phyloP scores from a whole-genome alignment of 1,140 invertebrate species.

The Leucophenga varia region DNA sequence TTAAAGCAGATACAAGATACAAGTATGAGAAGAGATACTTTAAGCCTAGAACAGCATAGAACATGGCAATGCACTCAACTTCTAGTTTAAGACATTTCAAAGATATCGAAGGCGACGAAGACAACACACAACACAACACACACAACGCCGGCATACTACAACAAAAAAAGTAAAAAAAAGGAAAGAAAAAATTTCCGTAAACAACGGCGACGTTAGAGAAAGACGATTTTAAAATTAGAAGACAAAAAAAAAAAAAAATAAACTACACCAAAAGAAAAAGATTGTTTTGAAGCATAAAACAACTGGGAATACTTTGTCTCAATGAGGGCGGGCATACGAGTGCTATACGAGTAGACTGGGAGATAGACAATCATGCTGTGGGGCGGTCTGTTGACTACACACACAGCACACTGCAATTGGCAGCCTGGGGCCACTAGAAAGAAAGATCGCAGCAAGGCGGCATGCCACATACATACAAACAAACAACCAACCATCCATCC shows the following conservation, averaged over 20 bases:
- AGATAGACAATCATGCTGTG: no score
- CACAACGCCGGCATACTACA: no score
- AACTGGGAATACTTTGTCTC: constrained; percentile 6
- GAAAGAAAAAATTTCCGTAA: constrained; percentile 47
- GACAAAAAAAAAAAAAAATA: constrained; percentile 7
- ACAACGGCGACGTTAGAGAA: constrained; percentile 25
- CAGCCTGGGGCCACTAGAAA: background rate
- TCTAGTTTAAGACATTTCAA: no score
- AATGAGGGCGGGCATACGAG: constrained; percentile 15
- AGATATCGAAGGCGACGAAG: background rate
- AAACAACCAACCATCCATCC: no score
- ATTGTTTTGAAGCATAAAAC: constrained; percentile 29
- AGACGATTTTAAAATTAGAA: constrained; percentile 53
- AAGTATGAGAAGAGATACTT: background rate
- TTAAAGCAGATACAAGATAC: constrained; percentile 17
- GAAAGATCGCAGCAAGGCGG: no score
- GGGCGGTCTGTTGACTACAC: no score
- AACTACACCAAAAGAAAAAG: constrained; percentile 32
- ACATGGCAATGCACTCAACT: constrained; percentile 51
- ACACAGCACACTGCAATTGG: no score
- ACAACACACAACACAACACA: background rate
- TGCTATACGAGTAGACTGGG: no score
- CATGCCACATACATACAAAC: no score
- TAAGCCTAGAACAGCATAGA: constrained; percentile 12
- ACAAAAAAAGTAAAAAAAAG: no score